Base-by-base conservation (phyloP, 2,888 invertebrate genomes). In the Sphinx pinastri region DNA sequence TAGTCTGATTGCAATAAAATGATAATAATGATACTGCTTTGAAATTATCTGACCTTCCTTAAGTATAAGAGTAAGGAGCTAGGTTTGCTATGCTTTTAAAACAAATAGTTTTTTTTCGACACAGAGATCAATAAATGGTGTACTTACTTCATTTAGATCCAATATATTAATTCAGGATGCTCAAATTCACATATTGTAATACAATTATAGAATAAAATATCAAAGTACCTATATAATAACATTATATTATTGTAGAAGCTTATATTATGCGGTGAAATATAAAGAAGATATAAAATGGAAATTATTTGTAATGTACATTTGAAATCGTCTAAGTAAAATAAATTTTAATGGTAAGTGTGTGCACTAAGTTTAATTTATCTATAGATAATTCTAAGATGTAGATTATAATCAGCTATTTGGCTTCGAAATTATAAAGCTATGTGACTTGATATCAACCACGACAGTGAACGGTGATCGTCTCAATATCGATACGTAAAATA, bases 221-320 rank as follows among this genome's bases (percentile, higher is more conserved):
- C 47, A 49, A 68, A 19, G 10, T 68, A 58, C 8, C 5, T 58
- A n/a, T n/a, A n/a, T n/a, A 31, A 11, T 19, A 68, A 68, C 54
- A 55, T 7, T 49, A 47, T 55, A 55, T 10, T 19, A 55, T 45
- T 69, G 60, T 69, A 69, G 60, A 78, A 80, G 80, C 79, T 79
- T 81, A 76, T 79, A 78, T 81, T 76, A 79, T 75, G 80, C 84
- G 85, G 79, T 81, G 73, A 83, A 84, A 83, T 82, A 80, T 81
- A 76, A 87, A 85, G 84, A 63, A 49, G 19, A 25, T 63, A 60
- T 45, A 19, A 60, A 59, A 60, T 38, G 47, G 81, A 91, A 92
- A 91, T 91, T 89, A 88, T 96, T 95, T 80, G 94, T 95, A 84
- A 96, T 86, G 74, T 94, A 92, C 79, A 94, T 94, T 80, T 63